Evolutionary conservation across 2,113 vertebrate species (phyloP).

Genomic region (Fukomys damarensis): DNA sequence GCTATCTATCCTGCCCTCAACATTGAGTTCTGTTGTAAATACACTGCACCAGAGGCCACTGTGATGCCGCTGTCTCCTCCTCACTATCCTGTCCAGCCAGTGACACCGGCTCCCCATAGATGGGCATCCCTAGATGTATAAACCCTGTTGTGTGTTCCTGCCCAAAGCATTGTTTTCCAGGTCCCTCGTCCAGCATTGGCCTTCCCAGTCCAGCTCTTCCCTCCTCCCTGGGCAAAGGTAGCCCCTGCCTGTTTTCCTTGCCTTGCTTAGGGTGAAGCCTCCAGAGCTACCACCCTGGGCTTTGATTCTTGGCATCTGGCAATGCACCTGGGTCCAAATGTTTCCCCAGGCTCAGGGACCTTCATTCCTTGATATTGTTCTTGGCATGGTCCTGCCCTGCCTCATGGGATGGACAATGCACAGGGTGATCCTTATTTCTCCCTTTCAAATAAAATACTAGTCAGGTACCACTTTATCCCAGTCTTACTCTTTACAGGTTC

Average conservation of each 20-base stretch:
- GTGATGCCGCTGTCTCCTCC: conserved; percentile 86
- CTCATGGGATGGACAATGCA: conserved; percentile 56
- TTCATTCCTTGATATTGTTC: conserved; percentile 67
- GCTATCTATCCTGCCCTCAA: conserved; percentile 69
- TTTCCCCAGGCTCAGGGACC: conserved; percentile 70
- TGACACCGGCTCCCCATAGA: conserved; percentile 81
- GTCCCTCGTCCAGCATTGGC: conserved; percentile 37
- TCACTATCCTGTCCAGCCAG: conserved; percentile 79
- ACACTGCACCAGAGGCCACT: conserved; percentile 88
- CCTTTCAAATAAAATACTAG: conserved; percentile 65
- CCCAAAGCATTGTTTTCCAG: conserved; percentile 69
- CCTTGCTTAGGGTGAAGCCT: conserved; percentile 65
- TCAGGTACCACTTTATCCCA: conserved; percentile 72
- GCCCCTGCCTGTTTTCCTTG: conserved; percentile 49
- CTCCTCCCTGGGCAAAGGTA: neutral
- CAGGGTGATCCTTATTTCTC: conserved; percentile 54
- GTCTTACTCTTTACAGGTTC: conserved; percentile 65
- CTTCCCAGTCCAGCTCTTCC: conserved; percentile 26
- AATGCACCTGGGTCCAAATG: conserved; percentile 35
- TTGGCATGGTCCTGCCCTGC: conserved; percentile 68
- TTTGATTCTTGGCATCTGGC: conserved; percentile 30
- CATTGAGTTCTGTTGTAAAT: conserved; percentile 88
- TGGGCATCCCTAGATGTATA: conserved; percentile 76
- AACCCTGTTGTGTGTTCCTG: conserved; percentile 65
- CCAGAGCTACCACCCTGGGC: conserved; percentile 10